Evolutionary conservation across 1,140 invertebrate species (phyloP), one percentile per base, ranked within the genome.

Genomic region (Centruroides vittatus): DNA sequence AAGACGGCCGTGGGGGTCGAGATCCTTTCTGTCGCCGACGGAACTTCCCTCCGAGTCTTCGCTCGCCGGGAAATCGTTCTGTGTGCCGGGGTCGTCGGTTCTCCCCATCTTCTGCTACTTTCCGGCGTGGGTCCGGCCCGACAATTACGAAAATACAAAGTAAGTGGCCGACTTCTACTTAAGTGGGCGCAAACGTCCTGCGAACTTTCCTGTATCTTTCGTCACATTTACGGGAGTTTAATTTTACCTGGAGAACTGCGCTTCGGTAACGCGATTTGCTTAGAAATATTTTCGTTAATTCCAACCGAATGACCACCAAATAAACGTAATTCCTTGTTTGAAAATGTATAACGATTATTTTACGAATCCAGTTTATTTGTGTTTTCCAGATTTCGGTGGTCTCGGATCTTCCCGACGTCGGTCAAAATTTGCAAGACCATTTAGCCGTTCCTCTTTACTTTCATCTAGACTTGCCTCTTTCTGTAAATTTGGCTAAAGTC

Each of bases 31-130:
- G 66, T 82, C 1, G 77, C 82, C 48, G 77, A 84, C 34, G 83
- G 81, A 57, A 81, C 81, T 71, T 70, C 84, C 0, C 79, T 84
- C 63, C 78, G 83, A 34, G 82, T 90, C 11, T 70, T 81, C 47
- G 87, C 88, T 0, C 81, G 73, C 9, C 89, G 86, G 69, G 92
- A 97, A 74, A 83, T 94, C 0, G 86, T 93, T 51, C 66, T 93
- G 0, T 88, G 86, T 12, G 89, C 82, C 1, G 93, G 94, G 1
- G 79, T 89, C 0, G 79, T 97, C 0, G 92, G 92, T 70, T 88
- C 90, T 1, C 88, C 93, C 0, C 92, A 96, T 66, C 67, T 97
- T 0, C 72, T 97, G 4, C 91, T 95, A 87, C 72, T 95, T 0
- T 92, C 89, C 3, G 94, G 93, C 0, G 80, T 95, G 0, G 92